A percentile compares a stretch with the other conserved stretches of the same genome.
Conservation (phyloP, 2,113 vertebrate species). For the Cryptomyrus ogoouensis region DNA sequence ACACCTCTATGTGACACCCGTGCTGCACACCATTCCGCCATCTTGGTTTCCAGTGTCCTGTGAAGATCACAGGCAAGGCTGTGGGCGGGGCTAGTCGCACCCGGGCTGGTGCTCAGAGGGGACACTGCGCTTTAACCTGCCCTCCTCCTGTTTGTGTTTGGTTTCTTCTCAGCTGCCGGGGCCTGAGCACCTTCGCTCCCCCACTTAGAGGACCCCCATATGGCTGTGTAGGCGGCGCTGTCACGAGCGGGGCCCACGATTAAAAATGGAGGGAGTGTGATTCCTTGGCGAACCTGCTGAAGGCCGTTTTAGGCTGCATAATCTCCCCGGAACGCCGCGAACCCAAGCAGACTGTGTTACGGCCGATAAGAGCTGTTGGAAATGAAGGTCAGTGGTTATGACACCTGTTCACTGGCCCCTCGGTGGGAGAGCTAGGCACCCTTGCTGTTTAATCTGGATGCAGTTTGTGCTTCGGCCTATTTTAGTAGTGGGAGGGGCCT, state of each 20-base stretch:
- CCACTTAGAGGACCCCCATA: not conserved
- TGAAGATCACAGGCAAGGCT: not conserved
- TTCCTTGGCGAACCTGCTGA: not conserved
- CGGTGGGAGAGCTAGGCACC: not conserved
- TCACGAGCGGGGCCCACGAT: not conserved
- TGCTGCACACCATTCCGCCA: not conserved
- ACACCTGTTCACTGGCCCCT: not conserved
- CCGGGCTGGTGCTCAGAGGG: not conserved
- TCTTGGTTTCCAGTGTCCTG: not conserved
- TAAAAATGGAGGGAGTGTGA: not conserved
- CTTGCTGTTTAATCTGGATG: not conserved
- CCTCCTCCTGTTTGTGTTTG: not conserved
- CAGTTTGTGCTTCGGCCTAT: no score
- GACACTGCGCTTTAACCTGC: not conserved
- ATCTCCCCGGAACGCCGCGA: not conserved
- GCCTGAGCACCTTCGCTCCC: not conserved
- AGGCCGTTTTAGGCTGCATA: not conserved
- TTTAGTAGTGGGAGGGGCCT: not conserved
- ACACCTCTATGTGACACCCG: not conserved
- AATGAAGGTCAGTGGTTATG: not conserved
- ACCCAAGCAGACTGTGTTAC: not conserved
- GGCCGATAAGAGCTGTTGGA: not conserved
- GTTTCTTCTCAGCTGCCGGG: not conserved
- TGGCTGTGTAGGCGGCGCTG: not conserved
- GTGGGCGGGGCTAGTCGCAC: not conserved